Base-by-base conservation (phyloP, 2,797 vertebrate genomes). In the Leptoclinus maculatus region DNA sequence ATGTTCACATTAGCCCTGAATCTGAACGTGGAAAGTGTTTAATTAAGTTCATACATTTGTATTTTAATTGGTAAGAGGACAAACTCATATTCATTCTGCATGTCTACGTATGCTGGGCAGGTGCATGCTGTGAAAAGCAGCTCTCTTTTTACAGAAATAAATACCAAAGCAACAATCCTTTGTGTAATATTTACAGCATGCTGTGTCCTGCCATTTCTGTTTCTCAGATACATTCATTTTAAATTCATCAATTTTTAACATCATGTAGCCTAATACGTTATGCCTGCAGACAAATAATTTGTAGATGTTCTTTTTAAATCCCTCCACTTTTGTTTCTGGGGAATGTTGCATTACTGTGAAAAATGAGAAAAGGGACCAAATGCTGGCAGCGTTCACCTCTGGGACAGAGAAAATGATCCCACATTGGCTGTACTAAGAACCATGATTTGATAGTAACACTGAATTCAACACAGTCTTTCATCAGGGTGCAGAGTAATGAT, bases 201-300 rank as follows among this genome's bases (percentile, higher is more conserved):
- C 27, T 59, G 27, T 63, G 38, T 63, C 56, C 43, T 59, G 38
- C 34, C 25, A 62, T 51, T 71, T 54, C 27, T 36, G 27, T 72
- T 41, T 67, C 8, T 78, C 45, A 79, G 59, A 65, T 59, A 64
- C 64, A 74, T 74, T 68, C 3, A 68, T 84, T 76, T 77, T 62
- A 57, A 64, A 70, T 56, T 53, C 17, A 71, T 74, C 4, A 3
- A 63, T 72, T 74, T 62, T 81, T 74, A 77, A 76, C 54, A 36
- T 19, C 13, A 69, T 56, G 59, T 34, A 38, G 49, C 27, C 32
- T 39, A 36, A 72, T 67, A 64, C 0, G 2, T 60, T 38, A 36
- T 67, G 66, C 59, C 64, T 74, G 25, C 17, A 71, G 56, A 77
- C 39, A 71, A 80, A 74, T 34, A 17, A 36, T 63, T 38, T 68